These are phyloP conservation scores for Lanistes nyassanus DNA, from an alignment of 1,140 invertebrate genomes.

Conservation along the genomic window DNA sequence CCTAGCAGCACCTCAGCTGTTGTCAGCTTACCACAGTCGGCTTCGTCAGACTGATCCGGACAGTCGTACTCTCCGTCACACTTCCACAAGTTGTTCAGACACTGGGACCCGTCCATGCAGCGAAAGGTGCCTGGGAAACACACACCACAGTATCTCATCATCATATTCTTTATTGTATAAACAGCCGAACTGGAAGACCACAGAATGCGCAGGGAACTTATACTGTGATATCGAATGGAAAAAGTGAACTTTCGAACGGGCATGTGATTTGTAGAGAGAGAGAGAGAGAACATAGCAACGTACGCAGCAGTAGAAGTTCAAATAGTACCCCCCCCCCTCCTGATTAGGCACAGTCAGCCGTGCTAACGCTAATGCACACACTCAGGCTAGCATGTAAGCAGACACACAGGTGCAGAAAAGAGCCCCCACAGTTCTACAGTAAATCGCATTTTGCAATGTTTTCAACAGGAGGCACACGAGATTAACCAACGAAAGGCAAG, in stretches of 20 bases:
- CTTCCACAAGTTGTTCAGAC: slow-evolving; percentile 8
- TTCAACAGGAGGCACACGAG: too few species aligned
- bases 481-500: background rate
- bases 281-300: background rate
- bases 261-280: background rate
- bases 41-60: slow-evolving; percentile 10
- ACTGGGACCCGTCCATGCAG: slow-evolving; percentile 8
- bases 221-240: background rate
- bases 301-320: background rate
- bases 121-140: slow-evolving; percentile 14
- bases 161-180: too few species aligned
- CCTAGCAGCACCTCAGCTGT: too few species aligned
- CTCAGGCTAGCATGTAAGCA: too few species aligned
- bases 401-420: too few species aligned
- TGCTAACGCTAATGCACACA: background rate
- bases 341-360: too few species aligned
- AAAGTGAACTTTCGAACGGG: background rate
- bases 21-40: slow-evolving; percentile 11
- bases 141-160: background rate
- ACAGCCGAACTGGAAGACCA: too few species aligned
- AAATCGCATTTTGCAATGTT: too few species aligned
- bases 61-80: slow-evolving; percentile 16
- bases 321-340: too few species aligned
- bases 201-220: too few species aligned
- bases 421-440: too few species aligned